A percentile compares a stretch with the other conserved stretches of the same genome.
Evolutionary conservation across 2,113 vertebrate species (phyloP).

Genomic region (Pelusios castaneus): DNA sequence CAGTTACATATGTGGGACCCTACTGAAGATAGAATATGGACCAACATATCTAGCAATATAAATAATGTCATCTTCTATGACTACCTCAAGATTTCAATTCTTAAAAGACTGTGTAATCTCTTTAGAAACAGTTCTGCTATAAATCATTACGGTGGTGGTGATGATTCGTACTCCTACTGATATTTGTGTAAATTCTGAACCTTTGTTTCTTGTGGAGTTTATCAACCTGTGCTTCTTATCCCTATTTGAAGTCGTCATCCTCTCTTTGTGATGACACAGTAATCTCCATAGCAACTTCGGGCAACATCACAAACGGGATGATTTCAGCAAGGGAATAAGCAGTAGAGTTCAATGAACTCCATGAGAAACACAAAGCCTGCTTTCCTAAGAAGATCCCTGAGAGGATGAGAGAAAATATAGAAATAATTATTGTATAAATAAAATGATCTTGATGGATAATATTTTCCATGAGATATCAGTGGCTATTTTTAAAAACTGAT

Average conservation of each 20-base stretch:
- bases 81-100: not conserved
- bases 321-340: not conserved
- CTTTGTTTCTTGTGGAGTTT: not conserved
- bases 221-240: not conserved
- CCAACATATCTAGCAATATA: not conserved
- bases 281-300: not conserved
- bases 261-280: not conserved
- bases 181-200: not conserved
- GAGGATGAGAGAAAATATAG: not conserved
- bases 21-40: not conserved
- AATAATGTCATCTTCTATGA: not conserved
- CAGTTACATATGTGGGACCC: no score
- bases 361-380: not conserved
- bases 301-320: not conserved
- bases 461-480: not conserved
- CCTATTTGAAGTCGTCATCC: accelerated
- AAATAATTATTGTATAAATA: not conserved
- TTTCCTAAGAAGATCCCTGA: not conserved
- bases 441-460: not conserved
- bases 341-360: not conserved
- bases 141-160: not conserved
- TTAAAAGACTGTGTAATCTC: not conserved
- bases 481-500: not conserved
- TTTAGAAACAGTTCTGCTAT: not conserved
- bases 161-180: not conserved